Percentiles rank a stretch among this genome's conserved stretches.
Evolutionary conservation across 2,888 invertebrate species (phyloP).

Genomic region (Cheilosia vulpina): DNA sequence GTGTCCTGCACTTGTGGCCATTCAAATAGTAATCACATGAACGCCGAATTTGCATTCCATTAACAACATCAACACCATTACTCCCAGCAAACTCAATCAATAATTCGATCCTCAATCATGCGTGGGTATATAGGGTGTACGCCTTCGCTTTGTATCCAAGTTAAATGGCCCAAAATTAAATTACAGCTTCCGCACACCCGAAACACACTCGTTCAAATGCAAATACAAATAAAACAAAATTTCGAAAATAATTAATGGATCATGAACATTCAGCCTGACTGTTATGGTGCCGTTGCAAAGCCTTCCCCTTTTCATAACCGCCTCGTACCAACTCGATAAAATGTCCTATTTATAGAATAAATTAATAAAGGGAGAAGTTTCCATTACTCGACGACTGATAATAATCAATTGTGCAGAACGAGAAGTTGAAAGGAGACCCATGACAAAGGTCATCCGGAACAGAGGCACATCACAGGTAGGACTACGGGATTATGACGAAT

Average conservation of each 20-base stretch:
- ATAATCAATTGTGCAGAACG: slow-evolving; percentile 30
- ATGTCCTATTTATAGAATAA: slow-evolving; percentile 62
- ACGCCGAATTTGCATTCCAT: slow-evolving; percentile 53
- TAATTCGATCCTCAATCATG: slow-evolving; percentile 25
- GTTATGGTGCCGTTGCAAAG: not conserved
- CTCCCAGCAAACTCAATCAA: slow-evolving; percentile 37
- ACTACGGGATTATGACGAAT: slow-evolving; percentile 39
- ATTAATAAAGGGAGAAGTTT: slow-evolving; percentile 40
- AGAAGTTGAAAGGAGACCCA: not conserved
- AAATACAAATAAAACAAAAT: slow-evolving; percentile 23
- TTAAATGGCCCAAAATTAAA: slow-evolving; percentile 18
- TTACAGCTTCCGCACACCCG: slow-evolving; percentile 6
- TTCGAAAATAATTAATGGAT: slow-evolving; percentile 49
- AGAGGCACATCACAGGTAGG: not conserved
- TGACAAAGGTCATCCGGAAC: slow-evolving; percentile 10
- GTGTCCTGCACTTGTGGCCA: not conserved
- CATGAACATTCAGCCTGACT: slow-evolving; percentile 36
- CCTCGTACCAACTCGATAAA: not conserved
- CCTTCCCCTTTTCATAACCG: not conserved
- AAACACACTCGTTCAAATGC: not conserved
- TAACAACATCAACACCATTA: slow-evolving; percentile 44
- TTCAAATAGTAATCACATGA: slow-evolving; percentile 35
- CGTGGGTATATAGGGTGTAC: not conserved
- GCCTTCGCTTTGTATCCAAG: not conserved
- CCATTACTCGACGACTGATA: slow-evolving; percentile 39